Evolutionary conservation across 2,888 invertebrate species (phyloP).

Genomic region (Thelaira solivaga): DNA sequence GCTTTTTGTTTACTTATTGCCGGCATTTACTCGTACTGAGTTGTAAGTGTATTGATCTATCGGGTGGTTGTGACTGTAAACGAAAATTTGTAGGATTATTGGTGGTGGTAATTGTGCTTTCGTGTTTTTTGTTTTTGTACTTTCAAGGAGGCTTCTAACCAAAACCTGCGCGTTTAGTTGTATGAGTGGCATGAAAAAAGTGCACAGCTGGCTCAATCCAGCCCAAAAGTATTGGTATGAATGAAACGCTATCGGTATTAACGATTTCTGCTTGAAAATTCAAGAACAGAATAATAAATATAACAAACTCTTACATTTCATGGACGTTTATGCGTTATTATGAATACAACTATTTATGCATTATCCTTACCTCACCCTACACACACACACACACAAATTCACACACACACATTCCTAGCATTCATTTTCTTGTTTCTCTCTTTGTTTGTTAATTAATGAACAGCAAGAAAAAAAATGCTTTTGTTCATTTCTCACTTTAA

Average conservation of each 20-base stretch:
- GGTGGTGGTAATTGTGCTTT: slow-evolving; percentile 57
- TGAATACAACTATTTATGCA: background rate
- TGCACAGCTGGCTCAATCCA: slow-evolving; percentile 60
- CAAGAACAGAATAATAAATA: background rate
- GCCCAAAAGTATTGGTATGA: slow-evolving; percentile 34
- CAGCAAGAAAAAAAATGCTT: too few species aligned
- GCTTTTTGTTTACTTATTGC: background rate
- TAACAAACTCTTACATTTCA: slow-evolving; percentile 7
- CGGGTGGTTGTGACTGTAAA: slow-evolving; percentile 45
- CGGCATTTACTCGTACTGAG: slow-evolving; percentile 4
- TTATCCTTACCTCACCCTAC: slow-evolving; percentile 15
- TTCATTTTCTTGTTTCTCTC: background rate
- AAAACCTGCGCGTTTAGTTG: slow-evolving; percentile 53
- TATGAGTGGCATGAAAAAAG: slow-evolving; percentile 16
- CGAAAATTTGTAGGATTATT: slow-evolving; percentile 13
- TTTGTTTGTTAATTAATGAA: background rate
- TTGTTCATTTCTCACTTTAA: too few species aligned
- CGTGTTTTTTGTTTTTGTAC: slow-evolving; percentile 12
- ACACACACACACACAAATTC: too few species aligned
- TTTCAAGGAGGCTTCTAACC: slow-evolving; percentile 46
- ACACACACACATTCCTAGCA: too few species aligned
- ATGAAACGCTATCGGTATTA: slow-evolving; percentile 24
- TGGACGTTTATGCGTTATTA: background rate
- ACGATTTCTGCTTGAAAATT: background rate
- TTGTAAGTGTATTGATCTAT: slow-evolving; percentile 45